A percentile compares a stretch with the other conserved stretches of the same genome.
Conservation (phyloP, 2,888 invertebrate species). For the Escarpia spicata region DNA sequence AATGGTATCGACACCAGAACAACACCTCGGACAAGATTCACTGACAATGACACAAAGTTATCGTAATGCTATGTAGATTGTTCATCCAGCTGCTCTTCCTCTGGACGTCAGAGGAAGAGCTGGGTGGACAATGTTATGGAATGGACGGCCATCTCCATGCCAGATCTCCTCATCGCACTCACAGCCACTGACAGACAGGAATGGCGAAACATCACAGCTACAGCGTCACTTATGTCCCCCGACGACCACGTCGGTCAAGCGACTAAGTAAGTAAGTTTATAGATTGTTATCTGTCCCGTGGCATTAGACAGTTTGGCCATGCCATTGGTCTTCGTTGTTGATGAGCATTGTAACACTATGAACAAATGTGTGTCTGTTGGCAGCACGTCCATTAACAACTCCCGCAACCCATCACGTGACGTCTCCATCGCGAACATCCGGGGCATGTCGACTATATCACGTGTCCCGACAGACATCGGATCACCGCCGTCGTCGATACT, state of each 20-base stretch:
- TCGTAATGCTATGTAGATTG: neutral
- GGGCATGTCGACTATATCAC: neutral
- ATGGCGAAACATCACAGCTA: too few relatives aligned
- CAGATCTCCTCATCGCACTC: too few relatives aligned
- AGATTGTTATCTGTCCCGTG: neutral
- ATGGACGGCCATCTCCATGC: too few relatives aligned
- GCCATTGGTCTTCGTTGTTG: neutral
- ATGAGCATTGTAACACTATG: neutral
- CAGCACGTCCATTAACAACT: neutral
- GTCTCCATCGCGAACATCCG: neutral
- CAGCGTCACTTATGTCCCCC: too few relatives aligned
- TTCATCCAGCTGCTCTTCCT: too few relatives aligned
- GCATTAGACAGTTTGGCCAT: neutral
- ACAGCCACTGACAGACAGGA: too few relatives aligned
- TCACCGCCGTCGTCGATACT: neutral
- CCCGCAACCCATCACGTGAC: neutral
- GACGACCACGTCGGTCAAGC: too few relatives aligned
- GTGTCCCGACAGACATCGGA: neutral
- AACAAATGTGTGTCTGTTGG: neutral
- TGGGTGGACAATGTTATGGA: too few relatives aligned
- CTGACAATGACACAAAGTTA: too few relatives aligned
- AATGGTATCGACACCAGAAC: too few relatives aligned
- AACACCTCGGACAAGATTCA: too few relatives aligned
- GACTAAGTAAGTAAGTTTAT: neutral
- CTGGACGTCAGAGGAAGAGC: too few relatives aligned